phyloP scores from a whole-genome alignment of 2,888 invertebrate species.

The Sycophila texana region DNA sequence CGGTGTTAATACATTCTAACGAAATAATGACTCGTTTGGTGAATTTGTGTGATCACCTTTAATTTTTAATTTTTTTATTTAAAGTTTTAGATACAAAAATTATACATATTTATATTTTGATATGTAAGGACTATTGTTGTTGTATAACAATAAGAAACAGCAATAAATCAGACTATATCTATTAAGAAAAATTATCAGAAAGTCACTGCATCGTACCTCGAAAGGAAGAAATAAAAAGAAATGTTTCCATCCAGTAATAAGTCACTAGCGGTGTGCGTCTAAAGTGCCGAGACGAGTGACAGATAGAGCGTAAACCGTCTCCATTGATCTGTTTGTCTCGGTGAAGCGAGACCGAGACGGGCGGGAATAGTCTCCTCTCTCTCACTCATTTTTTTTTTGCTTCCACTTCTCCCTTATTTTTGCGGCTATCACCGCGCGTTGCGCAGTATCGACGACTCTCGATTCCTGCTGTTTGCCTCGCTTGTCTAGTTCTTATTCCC shows the following conservation, averaged over 20 bases:
- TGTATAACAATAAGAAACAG: too few relatives aligned
- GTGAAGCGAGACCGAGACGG: background rate
- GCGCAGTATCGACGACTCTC: background rate
- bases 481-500: conserved; percentile 43
- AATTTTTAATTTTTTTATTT: too few relatives aligned
- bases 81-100: too few relatives aligned
- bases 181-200: too few relatives aligned
- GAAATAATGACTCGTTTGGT: too few relatives aligned
- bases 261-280: background rate
- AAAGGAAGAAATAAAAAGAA: background rate
- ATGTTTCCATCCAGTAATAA: conserved; percentile 20
- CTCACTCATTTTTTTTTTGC: conserved; percentile 15
- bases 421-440: background rate
- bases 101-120: too few relatives aligned
- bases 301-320: conserved; percentile 60
- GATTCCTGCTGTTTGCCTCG: conserved; percentile 13
- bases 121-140: too few relatives aligned
- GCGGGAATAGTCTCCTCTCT: conserved; percentile 4
- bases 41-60: too few relatives aligned
- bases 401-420: background rate
- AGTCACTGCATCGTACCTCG: too few relatives aligned
- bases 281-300: conserved; percentile 50
- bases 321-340: conserved; percentile 68
- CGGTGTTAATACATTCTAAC: too few relatives aligned
- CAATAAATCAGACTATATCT: too few relatives aligned